phyloP scores from a whole-genome alignment of 2,797 vertebrate genomes.

The Lates japonicus region DNA sequence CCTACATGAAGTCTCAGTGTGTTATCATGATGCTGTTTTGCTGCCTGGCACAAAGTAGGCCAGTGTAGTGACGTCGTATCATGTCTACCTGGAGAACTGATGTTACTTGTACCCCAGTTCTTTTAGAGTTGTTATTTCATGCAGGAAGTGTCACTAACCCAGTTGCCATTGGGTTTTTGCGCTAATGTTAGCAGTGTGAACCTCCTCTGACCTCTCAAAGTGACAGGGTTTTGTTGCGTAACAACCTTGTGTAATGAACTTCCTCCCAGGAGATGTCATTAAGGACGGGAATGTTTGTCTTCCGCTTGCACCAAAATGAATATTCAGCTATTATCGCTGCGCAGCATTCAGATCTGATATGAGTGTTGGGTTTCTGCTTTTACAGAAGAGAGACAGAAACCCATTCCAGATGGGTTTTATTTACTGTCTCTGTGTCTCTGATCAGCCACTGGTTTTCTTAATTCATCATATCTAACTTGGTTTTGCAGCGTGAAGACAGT shows the following conservation, averaged over 20 bases:
- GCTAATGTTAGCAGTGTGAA: constrained; percentile 77
- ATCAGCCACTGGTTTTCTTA: constrained; percentile 57
- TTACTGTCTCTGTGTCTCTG: constrained; percentile 56
- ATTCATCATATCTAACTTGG: constrained; percentile 52
- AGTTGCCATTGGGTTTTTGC: constrained; percentile 68
- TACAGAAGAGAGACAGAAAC: constrained; percentile 59
- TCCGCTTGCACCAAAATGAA: constrained; percentile 82
- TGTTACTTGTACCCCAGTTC: constrained; percentile 57
- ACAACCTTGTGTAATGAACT: constrained; percentile 83
- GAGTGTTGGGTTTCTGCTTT: constrained; percentile 69
- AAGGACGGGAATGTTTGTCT: constrained; percentile 85
- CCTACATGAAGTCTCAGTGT: constrained; percentile 23
- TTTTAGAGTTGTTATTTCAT: constrained; percentile 63
- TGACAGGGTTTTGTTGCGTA: constrained; percentile 81
- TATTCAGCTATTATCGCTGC: constrained; percentile 82
- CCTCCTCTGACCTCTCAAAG: constrained; percentile 82
- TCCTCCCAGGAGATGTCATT: constrained; percentile 85
- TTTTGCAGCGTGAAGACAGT: constrained; percentile 48
- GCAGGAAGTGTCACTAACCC: constrained; percentile 75
- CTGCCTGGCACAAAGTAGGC: constrained; percentile 64
- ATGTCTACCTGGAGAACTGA: constrained; percentile 57
- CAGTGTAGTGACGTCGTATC: constrained; percentile 44
- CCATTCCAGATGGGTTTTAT: constrained; percentile 68
- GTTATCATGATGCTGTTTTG: constrained; percentile 26
- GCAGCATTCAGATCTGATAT: constrained; percentile 79